Evolutionary conservation across 1,140 invertebrate genomes (phyloP), one percentile per base, ranked within the genome.

Genomic region (Diorhabda sublineata): DNA sequence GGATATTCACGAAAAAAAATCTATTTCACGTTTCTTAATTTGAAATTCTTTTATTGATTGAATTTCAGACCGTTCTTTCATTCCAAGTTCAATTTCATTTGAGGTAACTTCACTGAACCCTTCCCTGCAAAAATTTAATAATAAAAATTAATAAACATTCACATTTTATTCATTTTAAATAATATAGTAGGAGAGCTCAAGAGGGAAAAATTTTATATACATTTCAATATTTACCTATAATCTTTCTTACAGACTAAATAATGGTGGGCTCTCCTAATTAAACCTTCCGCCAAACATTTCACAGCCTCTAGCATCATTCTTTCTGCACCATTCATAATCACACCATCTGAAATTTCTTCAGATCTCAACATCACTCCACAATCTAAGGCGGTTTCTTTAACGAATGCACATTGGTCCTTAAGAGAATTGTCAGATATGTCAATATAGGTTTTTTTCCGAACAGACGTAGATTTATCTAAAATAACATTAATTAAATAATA

Each of bases 261-360:
- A 67, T 76, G 71, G 26, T 69, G 65, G 3, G 76, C 70, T 52
- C 73, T 73, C 58, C 78, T 68, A 6, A 80, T 74, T 58, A 80
- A 61, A 65, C 74, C 70, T 64, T 80, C 76, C 4, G 77, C 77
- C 8, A 80, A 71, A 73, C 77, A 76, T 64, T 74, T 75, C 2
- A 76, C 73, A 62, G 75, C 74, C 66, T 78, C 72, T 4, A 76
- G 68, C 61, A 80, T 70, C 65, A 78, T 71, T 52, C 76, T 67
- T 71, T 78, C 76, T 42, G 76, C 70, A 11, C 71, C 70, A 66
- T 77, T 77, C 61, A 74, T 70, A 41, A 68, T 26, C 4, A 79
- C 67, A n/a, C 73, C 74, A 3, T 74, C 69, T 8, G 62, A 41
- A 59, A 78, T 66, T 67, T 76, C 73, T 67, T 80, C 76, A 8